Evolutionary conservation across 2,113 vertebrate genomes (phyloP).

Genomic region (Arvicanthis niloticus): DNA sequence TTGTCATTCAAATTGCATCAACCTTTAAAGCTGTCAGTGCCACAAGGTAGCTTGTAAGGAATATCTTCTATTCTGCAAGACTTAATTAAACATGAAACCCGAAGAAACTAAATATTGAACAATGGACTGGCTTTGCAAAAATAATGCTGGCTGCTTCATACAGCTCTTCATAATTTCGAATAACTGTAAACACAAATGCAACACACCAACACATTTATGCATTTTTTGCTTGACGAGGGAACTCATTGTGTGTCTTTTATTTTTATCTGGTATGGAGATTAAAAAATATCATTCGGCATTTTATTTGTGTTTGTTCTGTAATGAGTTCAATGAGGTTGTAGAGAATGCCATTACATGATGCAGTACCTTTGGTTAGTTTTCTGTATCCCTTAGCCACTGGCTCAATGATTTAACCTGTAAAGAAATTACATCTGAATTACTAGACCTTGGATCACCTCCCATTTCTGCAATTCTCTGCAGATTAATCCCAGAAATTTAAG

Average conservation of each 20-base stretch:
- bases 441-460: slow-evolving; percentile 25
- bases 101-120: slow-evolving; percentile 74
- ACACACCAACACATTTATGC: slow-evolving; percentile 68
- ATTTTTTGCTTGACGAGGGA: slow-evolving; percentile 71
- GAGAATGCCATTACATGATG: slow-evolving; percentile 79
- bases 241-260: slow-evolving; percentile 75
- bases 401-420: slow-evolving; percentile 77
- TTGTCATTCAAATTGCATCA: slow-evolving; percentile 85
- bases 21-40: slow-evolving; percentile 78
- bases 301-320: neutral
- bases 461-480: slow-evolving; percentile 38
- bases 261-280: slow-evolving; percentile 71
- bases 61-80: slow-evolving; percentile 74
- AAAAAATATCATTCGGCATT: slow-evolving; percentile 70
- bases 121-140: slow-evolving; percentile 76
- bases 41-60: slow-evolving; percentile 70
- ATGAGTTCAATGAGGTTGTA: slow-evolving; percentile 69
- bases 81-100: slow-evolving; percentile 82
- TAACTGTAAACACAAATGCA: slow-evolving; percentile 71
- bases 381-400: slow-evolving; percentile 71
- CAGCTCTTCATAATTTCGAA: slow-evolving; percentile 47
- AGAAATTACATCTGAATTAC: slow-evolving; percentile 67
- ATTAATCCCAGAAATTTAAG: slow-evolving; percentile 59
- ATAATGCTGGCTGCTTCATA: slow-evolving; percentile 56
- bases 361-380: slow-evolving; percentile 78